Evolutionary conservation across 2,888 invertebrate species (phyloP).

Genomic region (Andrena haemorrhoa): DNA sequence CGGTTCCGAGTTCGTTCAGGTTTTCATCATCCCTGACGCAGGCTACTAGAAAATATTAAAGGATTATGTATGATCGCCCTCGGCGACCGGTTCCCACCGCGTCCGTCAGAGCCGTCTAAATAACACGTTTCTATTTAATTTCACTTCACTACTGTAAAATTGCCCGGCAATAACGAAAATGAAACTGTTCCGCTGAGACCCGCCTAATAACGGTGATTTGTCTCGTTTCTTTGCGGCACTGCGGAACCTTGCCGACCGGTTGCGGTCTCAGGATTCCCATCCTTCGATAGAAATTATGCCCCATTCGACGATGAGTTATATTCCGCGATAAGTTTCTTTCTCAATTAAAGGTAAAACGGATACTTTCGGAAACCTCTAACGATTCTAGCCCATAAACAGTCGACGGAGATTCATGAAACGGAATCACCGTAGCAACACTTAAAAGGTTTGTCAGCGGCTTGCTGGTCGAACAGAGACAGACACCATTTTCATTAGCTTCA

Average conservation of each 20-base stretch:
- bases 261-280: conserved; percentile 47
- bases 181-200: conserved; percentile 63
- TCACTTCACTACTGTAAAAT: conserved; percentile 83
- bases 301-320: neutral
- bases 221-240: conserved; percentile 56
- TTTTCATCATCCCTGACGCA: conserved; percentile 4
- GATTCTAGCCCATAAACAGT: neutral
- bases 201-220: conserved; percentile 77
- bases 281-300: conserved; percentile 20
- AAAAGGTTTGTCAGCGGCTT: conserved; percentile 19
- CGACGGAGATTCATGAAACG: neutral
- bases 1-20: neutral
- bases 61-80: conserved; percentile 51
- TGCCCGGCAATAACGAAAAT: conserved; percentile 80
- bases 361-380: neutral
- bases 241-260: conserved; percentile 36
- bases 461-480: conserved; percentile 6
- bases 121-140: conserved; percentile 81
- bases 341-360: neutral
- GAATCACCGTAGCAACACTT: neutral
- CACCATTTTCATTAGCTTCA: conserved; percentile 54
- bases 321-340: neutral
- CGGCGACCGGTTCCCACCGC: conserved; percentile 45
- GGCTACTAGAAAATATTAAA: conserved; percentile 45
- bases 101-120: conserved; percentile 67